A percentile compares a stretch with the other conserved stretches of the same genome.
Evolutionary conservation across 2,888 invertebrate genomes (phyloP).

Genomic region (Brenthis ino): DNA sequence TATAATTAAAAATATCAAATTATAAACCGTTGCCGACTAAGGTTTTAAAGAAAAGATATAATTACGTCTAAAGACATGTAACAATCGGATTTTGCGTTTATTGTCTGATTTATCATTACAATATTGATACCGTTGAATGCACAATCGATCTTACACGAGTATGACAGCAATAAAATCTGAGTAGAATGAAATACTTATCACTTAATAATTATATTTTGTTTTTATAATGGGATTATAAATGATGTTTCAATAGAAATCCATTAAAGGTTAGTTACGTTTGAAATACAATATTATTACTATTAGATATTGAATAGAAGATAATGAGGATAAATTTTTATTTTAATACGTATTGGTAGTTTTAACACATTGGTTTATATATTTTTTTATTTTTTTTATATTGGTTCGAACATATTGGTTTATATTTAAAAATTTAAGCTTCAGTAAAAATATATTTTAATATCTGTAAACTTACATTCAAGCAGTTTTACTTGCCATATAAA

Average conservation of each 20-base stretch:
- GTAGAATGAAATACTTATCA: neutral
- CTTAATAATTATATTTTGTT: neutral
- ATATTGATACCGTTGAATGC: constrained; percentile 6
- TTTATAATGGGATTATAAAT: neutral
- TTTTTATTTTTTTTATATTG: too few relatives aligned
- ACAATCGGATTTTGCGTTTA: neutral
- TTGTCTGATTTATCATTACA: neutral
- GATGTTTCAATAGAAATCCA: neutral
- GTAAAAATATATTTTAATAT: too few relatives aligned
- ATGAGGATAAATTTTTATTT: neutral
- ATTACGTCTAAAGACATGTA: neutral
- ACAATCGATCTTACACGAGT: constrained; percentile 10
- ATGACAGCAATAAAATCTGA: neutral
- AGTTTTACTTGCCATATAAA: too few relatives aligned
- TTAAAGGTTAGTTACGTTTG: neutral
- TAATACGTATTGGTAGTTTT: too few relatives aligned
- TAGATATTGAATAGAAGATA: neutral
- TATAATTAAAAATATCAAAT: neutral
- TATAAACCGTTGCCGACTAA: neutral
- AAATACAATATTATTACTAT: neutral
- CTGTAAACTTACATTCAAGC: too few relatives aligned
- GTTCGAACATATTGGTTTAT: too few relatives aligned
- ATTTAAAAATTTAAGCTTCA: too few relatives aligned
- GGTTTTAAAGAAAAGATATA: neutral
- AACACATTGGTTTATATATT: too few relatives aligned